Evolutionary conservation across 2,113 vertebrate genomes (phyloP), one percentile per base, ranked within the genome.

Genomic region (Actinemys pallida): DNA sequence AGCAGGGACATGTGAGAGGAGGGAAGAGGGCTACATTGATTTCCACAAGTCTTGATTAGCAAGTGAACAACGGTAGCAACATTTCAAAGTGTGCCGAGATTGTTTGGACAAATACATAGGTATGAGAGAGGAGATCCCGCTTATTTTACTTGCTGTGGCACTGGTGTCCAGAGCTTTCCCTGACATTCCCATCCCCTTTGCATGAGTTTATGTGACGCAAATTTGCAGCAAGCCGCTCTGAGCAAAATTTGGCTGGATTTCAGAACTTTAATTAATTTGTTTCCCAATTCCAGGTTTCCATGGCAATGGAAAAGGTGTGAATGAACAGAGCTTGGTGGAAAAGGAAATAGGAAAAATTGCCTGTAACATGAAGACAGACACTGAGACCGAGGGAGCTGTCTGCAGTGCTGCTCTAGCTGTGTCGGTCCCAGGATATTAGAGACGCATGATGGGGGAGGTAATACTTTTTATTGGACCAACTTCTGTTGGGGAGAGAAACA

Each of bases 251-350:
- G 49, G 72, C 11, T 1, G 79, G 27, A 85, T 81, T 62, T 1
- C 8, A 29, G 31, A 89, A 83, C 45, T 91, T 93, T 3, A 47
- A 27, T 93, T 2, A 39, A 78, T 78, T 78, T 78, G 0, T 52
- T 82, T 39, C n/a, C 83, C 81, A 4, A 49, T 13, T 42, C 29
- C 75, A 53, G 50, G 97, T 96, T 97, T 88, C 97, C 97, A 95
- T 96, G 93, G 92, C 2, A 6, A 97, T 16, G 75, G 84, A 79
- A 19, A 91, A 83, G 93, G 79, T 4, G 87, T 57, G 25, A 62
- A 65, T 83, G 92, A 81, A 25, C 5, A 12, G 50, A 75, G 81
- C 57, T 31, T 57, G 83, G 69, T 69, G 27, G 0, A 1, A 56
- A 6, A 31, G 85, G 76, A 87, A 59, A n/a, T 35, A 53, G 22